Evolutionary conservation across 2,888 invertebrate genomes (phyloP).

Genomic region (Rhopalosiphum nymphaeae): DNA sequence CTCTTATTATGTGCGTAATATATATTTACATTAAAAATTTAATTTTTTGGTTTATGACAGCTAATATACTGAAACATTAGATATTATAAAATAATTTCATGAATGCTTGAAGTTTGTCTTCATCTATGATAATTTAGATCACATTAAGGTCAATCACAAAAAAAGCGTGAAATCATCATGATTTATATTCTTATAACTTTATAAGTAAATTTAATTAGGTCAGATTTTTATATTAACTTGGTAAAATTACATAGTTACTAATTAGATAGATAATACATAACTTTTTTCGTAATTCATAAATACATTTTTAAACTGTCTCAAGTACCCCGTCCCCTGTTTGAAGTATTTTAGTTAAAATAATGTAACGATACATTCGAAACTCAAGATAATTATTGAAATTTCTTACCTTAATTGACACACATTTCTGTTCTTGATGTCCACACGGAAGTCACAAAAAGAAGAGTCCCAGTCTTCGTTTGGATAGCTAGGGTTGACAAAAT

Average conservation of each 20-base stretch:
- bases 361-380: not conserved
- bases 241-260: not conserved
- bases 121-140: not conserved
- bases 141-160: not conserved
- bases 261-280: not conserved
- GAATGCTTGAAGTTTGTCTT: not conserved
- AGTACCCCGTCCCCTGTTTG: not conserved
- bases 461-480: slow-evolving; percentile 65
- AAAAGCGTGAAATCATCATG: not conserved
- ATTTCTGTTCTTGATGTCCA: slow-evolving; percentile 64
- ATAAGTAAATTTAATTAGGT: not conserved
- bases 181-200: not conserved
- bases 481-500: slow-evolving; percentile 65
- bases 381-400: not conserved
- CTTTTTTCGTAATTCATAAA: not conserved
- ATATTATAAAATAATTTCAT: not conserved
- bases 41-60: not conserved
- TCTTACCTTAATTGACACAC: slow-evolving; percentile 64
- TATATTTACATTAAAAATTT: not conserved
- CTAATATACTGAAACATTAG: not conserved
- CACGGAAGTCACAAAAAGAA: slow-evolving; percentile 65
- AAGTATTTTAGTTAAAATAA: not conserved
- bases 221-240: not conserved
- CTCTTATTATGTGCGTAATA: not conserved
- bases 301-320: not conserved